Percentiles rank a stretch among this genome's conserved stretches.
Evolutionary conservation across 2,888 invertebrate genomes (phyloP).

Genomic region (Drosophila recens): DNA sequence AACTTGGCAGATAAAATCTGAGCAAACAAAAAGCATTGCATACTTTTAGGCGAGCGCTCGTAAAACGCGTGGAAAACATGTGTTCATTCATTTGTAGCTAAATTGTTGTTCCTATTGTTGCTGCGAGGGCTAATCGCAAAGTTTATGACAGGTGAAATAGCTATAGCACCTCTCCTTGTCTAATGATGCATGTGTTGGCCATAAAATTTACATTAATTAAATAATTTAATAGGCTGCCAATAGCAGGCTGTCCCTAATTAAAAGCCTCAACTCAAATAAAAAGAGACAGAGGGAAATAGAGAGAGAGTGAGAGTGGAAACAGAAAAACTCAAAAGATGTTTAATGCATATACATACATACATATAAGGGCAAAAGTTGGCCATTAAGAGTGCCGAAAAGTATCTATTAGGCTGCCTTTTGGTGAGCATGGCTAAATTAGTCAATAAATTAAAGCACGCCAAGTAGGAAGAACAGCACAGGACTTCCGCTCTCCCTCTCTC

Average conservation of each 20-base stretch:
- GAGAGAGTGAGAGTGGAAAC: background rate
- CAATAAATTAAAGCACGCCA: constrained; percentile 72
- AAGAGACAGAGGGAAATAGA: background rate
- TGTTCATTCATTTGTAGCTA: constrained; percentile 70
- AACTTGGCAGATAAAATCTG: constrained; percentile 69
- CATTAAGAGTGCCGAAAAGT: constrained; percentile 67
- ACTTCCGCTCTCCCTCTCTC: constrained; percentile 7
- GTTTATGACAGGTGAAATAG: constrained; percentile 50
- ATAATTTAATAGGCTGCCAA: constrained; percentile 50
- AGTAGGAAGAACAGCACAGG: constrained; percentile 9
- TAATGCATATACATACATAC: constrained; percentile 3
- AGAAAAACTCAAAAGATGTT: constrained; percentile 1
- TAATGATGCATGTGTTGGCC: constrained; percentile 45
- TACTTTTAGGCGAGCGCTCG: constrained; percentile 55
- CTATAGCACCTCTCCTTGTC: background rate
- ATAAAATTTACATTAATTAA: constrained; percentile 72
- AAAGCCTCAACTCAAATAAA: constrained; percentile 23
- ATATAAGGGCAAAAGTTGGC: constrained; percentile 50
- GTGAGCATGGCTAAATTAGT: constrained; percentile 65
- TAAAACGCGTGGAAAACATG: constrained; percentile 62
- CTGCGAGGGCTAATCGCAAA: constrained; percentile 52
- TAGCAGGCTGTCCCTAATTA: constrained; percentile 34
- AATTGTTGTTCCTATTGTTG: constrained; percentile 50
- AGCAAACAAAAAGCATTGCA: constrained; percentile 54
- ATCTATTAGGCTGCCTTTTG: constrained; percentile 65